phyloP scores from a whole-genome alignment of 2,888 invertebrate genomes.

The Marronus borbonicus region DNA sequence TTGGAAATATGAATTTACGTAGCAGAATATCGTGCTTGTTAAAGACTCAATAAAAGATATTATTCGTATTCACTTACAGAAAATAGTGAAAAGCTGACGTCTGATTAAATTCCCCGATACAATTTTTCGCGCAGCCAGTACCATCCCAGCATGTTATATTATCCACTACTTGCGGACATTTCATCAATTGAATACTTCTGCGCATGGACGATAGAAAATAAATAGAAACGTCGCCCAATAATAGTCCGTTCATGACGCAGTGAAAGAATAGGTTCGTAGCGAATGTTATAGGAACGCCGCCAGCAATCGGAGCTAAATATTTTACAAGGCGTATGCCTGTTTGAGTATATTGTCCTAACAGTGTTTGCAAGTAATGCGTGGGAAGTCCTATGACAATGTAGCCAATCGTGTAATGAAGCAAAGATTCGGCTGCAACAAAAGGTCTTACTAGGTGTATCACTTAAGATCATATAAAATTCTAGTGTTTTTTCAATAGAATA shows the following conservation, averaged over 20 bases:
- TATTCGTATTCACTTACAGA: conserved; percentile 16
- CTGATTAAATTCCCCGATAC: conserved; percentile 9
- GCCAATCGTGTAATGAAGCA: conserved; percentile 42
- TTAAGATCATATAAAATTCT: too few relatives aligned
- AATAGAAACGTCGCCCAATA: conserved; percentile 51
- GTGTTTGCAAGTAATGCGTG: conserved; percentile 55
- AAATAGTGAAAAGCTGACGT: conserved; percentile 41
- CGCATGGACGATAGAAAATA: conserved; percentile 54
- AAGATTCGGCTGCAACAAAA: background rate
- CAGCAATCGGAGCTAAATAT: conserved; percentile 55
- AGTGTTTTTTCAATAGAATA: too few relatives aligned
- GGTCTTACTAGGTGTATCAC: too few relatives aligned
- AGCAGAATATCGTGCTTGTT: too few relatives aligned
- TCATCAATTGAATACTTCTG: conserved; percentile 52
- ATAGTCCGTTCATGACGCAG: conserved; percentile 46
- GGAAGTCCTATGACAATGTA: conserved; percentile 55
- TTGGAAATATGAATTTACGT: too few relatives aligned
- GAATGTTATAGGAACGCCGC: conserved; percentile 54
- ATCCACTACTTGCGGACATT: conserved; percentile 46
- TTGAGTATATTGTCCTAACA: conserved; percentile 58
- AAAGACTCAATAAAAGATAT: too few relatives aligned
- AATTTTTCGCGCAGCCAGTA: conserved; percentile 23
- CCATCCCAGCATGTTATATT: conserved; percentile 12
- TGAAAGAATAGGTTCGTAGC: conserved; percentile 49
- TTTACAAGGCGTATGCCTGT: conserved; percentile 52